Base-by-base conservation (phyloP, 2,113 vertebrate species). In the Megaleporinus macrocephalus region DNA sequence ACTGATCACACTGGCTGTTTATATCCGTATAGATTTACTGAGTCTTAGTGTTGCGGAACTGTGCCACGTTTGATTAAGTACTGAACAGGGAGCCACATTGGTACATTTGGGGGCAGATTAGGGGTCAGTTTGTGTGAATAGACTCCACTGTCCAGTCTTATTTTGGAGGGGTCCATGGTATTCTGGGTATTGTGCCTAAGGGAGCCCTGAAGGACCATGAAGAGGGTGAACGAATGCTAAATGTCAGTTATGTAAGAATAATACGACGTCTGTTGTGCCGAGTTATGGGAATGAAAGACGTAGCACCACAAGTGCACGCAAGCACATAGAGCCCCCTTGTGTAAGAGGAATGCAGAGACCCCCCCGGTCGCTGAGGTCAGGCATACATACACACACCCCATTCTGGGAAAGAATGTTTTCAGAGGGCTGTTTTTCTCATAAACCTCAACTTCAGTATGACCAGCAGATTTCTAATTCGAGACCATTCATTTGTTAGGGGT, bases 201-300 rank as follows among this genome's bases (percentile, higher is more conserved):
- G 36, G 41, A 74, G 70, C 57, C 30, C 27, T 62, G 18, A 24
- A 33, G 18, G 26, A 14, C 41, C 3, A 12, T 27, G 41, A n/a
- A 36, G 15, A 57, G 66, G 15, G 14, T 71, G 59, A n/a, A 10
- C 70, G 63, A 20, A 53, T 73, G 51, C 13, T 47, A 75, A 82
- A 83, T 87, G 82, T 77, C 57, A 79, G 69, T 88, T 90, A 87
- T 33, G 81, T 83, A 79, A 75, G 27, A 22, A 14, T 14, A 55
- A 79, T 55, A 59, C 30, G 55, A 26, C 51, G 61, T 33, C 53
- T 78, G 63, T 63, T 84, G 75, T 76, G 41, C 5, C 22, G 6
- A 16, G 78, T 33, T 30, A 27, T 14, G 66, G 78, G 55, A 76
- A 72, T 41, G 76, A 79, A 74, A 73, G 70, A 72, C 70, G 13